A percentile compares a stretch with the other conserved stretches of the same genome.
Evolutionary conservation across 2,888 invertebrate genomes (phyloP).

Genomic region (Phragmatobia fuliginosa): DNA sequence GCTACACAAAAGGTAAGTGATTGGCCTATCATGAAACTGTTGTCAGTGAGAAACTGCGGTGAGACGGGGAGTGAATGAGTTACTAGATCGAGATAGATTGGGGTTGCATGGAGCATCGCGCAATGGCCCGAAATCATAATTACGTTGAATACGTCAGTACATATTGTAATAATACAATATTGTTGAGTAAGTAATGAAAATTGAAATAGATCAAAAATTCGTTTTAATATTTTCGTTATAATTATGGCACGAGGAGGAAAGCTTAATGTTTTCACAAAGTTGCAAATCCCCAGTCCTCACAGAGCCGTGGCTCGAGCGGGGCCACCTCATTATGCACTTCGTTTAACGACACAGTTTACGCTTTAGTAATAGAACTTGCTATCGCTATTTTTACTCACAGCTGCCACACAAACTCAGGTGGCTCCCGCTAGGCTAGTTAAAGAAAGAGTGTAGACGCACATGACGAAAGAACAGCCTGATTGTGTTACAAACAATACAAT

Average conservation of each 20-base stretch:
- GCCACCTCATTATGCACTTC: background rate
- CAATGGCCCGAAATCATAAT: background rate
- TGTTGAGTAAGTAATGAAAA: background rate
- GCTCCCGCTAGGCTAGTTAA: background rate
- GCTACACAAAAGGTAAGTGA: slow-evolving; percentile 42
- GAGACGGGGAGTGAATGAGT: background rate
- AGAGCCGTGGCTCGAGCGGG: background rate
- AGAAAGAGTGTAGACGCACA: background rate
- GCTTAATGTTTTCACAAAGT: slow-evolving; percentile 6
- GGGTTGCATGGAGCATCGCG: background rate
- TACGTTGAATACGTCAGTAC: background rate
- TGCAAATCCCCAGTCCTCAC: background rate
- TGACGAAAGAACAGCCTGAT: too few relatives aligned
- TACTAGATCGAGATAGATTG: background rate
- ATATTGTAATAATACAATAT: background rate
- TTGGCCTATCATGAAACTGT: slow-evolving; percentile 52
- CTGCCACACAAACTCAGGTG: background rate
- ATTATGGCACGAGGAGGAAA: background rate
- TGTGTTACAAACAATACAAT: too few relatives aligned
- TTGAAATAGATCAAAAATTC: background rate
- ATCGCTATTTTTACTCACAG: background rate
- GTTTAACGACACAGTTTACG: slow-evolving; percentile 5
- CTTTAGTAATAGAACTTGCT: background rate
- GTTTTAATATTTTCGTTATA: background rate
- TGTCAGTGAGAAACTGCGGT: too few relatives aligned